A percentile compares a stretch with the other conserved stretches of the same genome.
Conservation (phyloP, 2,797 vertebrate genomes). For the Acanthiza pusilla region DNA sequence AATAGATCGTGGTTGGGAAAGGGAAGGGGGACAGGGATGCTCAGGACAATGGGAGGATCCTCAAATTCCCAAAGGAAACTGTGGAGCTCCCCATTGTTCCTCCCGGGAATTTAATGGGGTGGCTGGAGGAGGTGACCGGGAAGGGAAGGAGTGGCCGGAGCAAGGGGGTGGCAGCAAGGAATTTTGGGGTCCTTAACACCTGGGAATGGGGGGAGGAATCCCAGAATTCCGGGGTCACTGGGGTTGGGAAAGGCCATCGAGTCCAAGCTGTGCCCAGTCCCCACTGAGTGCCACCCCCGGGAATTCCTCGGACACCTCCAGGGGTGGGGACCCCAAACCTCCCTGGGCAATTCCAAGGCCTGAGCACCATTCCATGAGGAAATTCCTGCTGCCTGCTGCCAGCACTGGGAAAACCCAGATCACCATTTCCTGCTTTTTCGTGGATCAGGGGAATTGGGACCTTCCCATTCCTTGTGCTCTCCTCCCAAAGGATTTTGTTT, state of each 20-base stretch:
- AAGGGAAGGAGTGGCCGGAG: neutral
- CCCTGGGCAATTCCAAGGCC: neutral
- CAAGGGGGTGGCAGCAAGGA: fast-evolving
- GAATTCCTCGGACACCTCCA: neutral
- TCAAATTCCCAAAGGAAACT: neutral
- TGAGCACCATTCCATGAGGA: neutral
- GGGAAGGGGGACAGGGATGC: neutral
- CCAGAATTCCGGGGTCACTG: neutral
- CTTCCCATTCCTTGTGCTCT: neutral
- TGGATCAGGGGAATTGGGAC: neutral
- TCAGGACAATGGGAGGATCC: neutral
- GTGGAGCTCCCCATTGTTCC: neutral
- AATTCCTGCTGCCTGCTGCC: neutral
- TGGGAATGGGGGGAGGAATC: neutral
- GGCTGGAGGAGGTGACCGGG: neutral
- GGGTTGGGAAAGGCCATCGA: neutral
- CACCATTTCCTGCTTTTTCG: neutral
- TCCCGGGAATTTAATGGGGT: neutral
- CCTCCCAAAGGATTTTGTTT: neutral
- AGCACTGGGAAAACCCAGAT: neutral
- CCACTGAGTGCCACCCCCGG: neutral
- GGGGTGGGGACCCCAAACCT: neutral
- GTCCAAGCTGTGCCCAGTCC: neutral
- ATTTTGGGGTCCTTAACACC: neutral
- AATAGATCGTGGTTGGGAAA: neutral